Base-by-base conservation (phyloP, 2,888 invertebrate species). In the Aproaerema taeniolella region DNA sequence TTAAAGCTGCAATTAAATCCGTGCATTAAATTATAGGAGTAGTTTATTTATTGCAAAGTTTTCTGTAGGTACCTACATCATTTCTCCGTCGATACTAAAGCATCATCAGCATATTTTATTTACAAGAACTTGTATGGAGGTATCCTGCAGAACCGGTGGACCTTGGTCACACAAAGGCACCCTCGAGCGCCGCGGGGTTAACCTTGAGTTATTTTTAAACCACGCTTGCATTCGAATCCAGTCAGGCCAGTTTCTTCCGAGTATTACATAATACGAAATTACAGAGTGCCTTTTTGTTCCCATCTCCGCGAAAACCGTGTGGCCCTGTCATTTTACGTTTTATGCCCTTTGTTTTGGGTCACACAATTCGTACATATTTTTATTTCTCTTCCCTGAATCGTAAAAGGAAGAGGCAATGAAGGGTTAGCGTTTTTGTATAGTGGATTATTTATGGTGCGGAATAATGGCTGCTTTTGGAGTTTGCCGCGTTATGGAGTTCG, bases 201-300 rank as follows among this genome's bases (percentile, higher is more conserved):
- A 78, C 85, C 85, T 86, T 86, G 85, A 61, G 85, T 77, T 86
- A 85, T 85, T 85, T 86, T 81, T 83, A 83, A 75, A 71, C 75
- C 67, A 61, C 61, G 67, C 66, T 62, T 83, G 81, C 80, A 80
- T 75, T 69, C 76, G 74, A 74, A 76, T 69, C 82, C 79, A 62
- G 72, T 64, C 77, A 50, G 62, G 61, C 81, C 59, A 67, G 76
- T 81, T 26, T 72, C 79, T 85, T 85, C 82, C 85, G 76, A 79
- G 72, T 82, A 77, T 86, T 86, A 82, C 73, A 82, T 86, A 86
- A 86, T 82, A 67, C 81, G 68, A 81, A 80, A 78, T 79, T 81
- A 77, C 76, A 78, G 74, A 78, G 70, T 64, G 70, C 69, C 66
- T 75, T 76, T 80, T 67, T 62, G 56, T 50, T 53, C 45, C 53